These are phyloP conservation scores for Hypsopygia costalis DNA, from an alignment of 2,888 invertebrate genomes.

Conservation along the genomic window DNA sequence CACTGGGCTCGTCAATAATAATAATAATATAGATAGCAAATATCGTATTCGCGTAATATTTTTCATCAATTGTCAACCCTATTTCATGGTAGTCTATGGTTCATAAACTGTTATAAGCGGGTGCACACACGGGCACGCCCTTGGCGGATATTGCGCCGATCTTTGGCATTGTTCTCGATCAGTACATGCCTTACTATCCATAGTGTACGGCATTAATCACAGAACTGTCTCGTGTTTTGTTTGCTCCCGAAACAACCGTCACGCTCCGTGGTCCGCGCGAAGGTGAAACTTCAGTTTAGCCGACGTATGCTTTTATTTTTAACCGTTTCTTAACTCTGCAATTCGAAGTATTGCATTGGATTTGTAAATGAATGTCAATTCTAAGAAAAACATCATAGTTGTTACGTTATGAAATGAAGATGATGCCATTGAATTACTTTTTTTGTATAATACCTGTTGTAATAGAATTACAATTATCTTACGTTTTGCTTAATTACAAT, in stretches of 20 bases:
- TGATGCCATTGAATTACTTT: no score
- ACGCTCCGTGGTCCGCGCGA: slow-evolving; percentile 11
- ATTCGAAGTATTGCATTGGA: not conserved
- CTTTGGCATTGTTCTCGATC: slow-evolving; percentile 45
- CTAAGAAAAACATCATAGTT: no score
- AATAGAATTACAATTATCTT: no score
- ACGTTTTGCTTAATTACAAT: no score
- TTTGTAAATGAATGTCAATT: no score
- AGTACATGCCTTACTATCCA: not conserved
- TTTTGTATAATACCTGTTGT: no score
- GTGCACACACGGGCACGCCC: slow-evolving; percentile 30
- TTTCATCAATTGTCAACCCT: no score
- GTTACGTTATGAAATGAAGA: no score
- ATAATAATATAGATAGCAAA: no score
- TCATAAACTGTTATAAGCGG: slow-evolving; percentile 17
- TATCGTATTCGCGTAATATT: no score
- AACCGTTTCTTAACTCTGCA: not conserved
- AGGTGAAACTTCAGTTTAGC: slow-evolving; percentile 13
- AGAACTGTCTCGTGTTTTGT: slow-evolving; percentile 27
- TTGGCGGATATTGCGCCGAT: slow-evolving; percentile 46
- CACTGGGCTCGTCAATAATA: no score
- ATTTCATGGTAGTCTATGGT: no score
- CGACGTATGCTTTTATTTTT: not conserved
- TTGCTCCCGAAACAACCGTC: slow-evolving; percentile 19
- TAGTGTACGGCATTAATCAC: slow-evolving; percentile 36